These are phyloP conservation scores for Cryptus viduatorius DNA, from an alignment of 2,888 invertebrate species.

Conservation along the genomic window DNA sequence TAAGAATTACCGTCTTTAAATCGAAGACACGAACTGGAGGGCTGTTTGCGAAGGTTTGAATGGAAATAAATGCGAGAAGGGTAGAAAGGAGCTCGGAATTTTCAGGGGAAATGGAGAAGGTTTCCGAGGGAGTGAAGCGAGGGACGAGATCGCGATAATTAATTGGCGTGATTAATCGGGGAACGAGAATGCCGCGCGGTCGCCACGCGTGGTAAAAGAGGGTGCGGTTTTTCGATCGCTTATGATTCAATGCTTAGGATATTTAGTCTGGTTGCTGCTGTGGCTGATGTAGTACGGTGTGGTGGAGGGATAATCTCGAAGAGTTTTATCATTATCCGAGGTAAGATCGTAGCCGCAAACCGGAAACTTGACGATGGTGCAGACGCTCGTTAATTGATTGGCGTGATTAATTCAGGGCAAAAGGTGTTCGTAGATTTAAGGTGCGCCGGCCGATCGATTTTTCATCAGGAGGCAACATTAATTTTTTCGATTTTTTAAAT, in stretches of 20 bases:
- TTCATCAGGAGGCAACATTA: constrained; percentile 23
- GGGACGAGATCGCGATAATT: constrained; percentile 60
- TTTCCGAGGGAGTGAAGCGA: not conserved
- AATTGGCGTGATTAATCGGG: constrained; percentile 69
- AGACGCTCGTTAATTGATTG: constrained; percentile 64
- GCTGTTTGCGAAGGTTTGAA: constrained; percentile 28
- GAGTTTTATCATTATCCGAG: constrained; percentile 54
- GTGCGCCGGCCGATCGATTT: constrained; percentile 58
- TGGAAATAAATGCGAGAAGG: constrained; percentile 2
- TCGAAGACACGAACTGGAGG: constrained; percentile 37
- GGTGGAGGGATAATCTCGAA: constrained; percentile 7
- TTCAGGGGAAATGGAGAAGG: constrained; percentile 54
- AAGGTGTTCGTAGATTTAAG: constrained; percentile 38
- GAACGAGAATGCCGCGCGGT: constrained; percentile 47
- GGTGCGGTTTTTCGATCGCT: constrained; percentile 50
- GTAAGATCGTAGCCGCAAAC: constrained; percentile 37
- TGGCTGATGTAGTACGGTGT: not conserved
- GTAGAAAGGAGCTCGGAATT: constrained; percentile 38
- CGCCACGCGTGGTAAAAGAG: constrained; percentile 32
- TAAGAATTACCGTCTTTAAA: constrained; percentile 1
- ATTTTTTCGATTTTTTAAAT: constrained; percentile 25
- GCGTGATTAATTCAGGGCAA: constrained; percentile 61
- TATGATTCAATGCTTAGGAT: constrained; percentile 63
- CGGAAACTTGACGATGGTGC: constrained; percentile 42
- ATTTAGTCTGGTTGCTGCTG: constrained; percentile 50